A percentile compares a stretch with the other conserved stretches of the same genome.
Evolutionary conservation across 1,140 invertebrate species (phyloP).

Genomic region (Tetragnatha versicolor): DNA sequence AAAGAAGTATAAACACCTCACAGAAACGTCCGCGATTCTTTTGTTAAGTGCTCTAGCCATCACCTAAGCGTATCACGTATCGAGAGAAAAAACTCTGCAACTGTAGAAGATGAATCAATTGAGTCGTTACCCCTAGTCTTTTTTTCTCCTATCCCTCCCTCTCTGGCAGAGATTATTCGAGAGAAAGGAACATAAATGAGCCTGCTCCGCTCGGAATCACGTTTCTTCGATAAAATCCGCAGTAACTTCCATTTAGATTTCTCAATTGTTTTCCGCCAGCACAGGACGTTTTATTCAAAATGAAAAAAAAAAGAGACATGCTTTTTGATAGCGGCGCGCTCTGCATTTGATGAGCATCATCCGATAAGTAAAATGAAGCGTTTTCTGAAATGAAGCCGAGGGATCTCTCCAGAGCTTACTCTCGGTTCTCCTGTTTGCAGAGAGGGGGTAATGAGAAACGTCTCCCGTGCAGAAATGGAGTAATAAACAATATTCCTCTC

Average conservation of each 20-base stretch:
- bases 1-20: no score
- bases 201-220: conserved; percentile 1
- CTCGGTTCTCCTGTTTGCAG: no score
- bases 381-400: neutral
- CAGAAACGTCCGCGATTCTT: neutral
- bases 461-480: no score
- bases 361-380: conserved; percentile 13
- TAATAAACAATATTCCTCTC: no score
- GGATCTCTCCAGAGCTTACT: no score
- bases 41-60: conserved; percentile 34
- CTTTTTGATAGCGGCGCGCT: neutral
- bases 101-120: conserved; percentile 26
- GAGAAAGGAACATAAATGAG: conserved; percentile 34
- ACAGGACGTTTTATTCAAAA: neutral
- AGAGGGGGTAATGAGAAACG: no score
- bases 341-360: conserved; percentile 13
- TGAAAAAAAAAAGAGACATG: neutral
- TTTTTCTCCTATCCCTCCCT: no score
- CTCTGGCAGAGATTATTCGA: conserved; percentile 35
- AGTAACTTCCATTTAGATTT: conserved; percentile 5
- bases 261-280: conserved; percentile 18
- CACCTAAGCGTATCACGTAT: conserved; percentile 34
- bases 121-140: conserved; percentile 19
- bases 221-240: conserved; percentile 31
- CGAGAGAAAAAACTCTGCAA: conserved; percentile 1